Evolutionary conservation across 2,797 vertebrate genomes (phyloP), one percentile per base, ranked within the genome.

Genomic region (Clarias platycephalus): DNA sequence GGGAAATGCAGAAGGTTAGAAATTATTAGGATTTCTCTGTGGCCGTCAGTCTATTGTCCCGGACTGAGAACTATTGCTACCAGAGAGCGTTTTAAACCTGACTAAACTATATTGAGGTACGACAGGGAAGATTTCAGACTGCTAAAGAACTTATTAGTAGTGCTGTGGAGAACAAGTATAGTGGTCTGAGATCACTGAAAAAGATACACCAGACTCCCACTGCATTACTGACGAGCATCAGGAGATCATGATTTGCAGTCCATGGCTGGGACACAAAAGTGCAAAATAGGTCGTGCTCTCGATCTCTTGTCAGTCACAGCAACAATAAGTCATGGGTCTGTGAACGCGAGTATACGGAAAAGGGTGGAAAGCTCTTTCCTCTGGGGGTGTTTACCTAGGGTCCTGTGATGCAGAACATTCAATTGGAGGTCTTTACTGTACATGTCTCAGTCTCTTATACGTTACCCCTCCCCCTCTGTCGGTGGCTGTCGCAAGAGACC

Each of bases 21-120:
- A 49, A 49, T 80, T 57, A 72, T 64, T 34, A 60, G 20, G n/a
- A 70, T 63, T 85, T 60, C 55, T 85, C 44, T 84, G 67, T 64
- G 40, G 62, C n/a, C n/a, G n/a, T n/a, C 60, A 67, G 26, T 9
- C 44, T 74, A 26, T 72, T 49, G 24, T 53, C 24, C 40, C 7
- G 44, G 49, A 26, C 3, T 49, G 5, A 53, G 6, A 83, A 78
- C 18, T 62, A 72, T n/a, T 49, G 40, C 40, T 71, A n/a, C 83
- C 37, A 82, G 24, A 26, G 74, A 80, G n/a, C 24, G n/a, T 40
- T 8, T 75, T 34, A 79, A 62, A 71, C 16, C 49, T 55, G 20
- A 84, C 15, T 68, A 5, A 72, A 62, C 20, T 28, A 80, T 55
- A 63, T 22, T 57, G 40, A 70, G 53, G 81, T 80, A 80, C 67